A percentile compares a stretch with the other conserved stretches of the same genome.
phyloP scores from a whole-genome alignment of 2,888 invertebrate species.

The Mythimna impura region DNA sequence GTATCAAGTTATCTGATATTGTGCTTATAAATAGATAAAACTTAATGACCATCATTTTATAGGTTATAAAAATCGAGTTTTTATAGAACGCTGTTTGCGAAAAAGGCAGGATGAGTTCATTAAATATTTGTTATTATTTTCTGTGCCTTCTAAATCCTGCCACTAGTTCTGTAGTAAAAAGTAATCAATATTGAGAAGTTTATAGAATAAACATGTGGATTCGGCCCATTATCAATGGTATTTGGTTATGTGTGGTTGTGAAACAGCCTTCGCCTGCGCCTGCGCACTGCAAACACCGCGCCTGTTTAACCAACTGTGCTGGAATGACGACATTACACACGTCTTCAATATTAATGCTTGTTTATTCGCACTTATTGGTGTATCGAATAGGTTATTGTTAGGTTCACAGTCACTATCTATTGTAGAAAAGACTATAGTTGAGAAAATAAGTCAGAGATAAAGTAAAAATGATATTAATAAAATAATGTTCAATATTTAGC shows the following conservation, averaged over 20 bases:
- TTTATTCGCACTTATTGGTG: slow-evolving; percentile 42
- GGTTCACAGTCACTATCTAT: slow-evolving; percentile 31
- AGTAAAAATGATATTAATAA: not conserved
- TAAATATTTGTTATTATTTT: not conserved
- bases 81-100: slow-evolving; percentile 1
- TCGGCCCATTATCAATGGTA: slow-evolving; percentile 41
- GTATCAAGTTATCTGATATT: slow-evolving; percentile 6
- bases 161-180: slow-evolving; percentile 4
- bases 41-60: slow-evolving; percentile 1
- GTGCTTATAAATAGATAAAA: slow-evolving; percentile 17
- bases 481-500: not conserved
- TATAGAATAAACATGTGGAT: slow-evolving; percentile 9
- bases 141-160: not conserved
- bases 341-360: slow-evolving; percentile 28
- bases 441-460: not conserved
- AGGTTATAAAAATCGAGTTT: slow-evolving; percentile 3
- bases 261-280: slow-evolving; percentile 62
- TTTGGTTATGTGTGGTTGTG: slow-evolving; percentile 56
- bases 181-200: slow-evolving; percentile 1
- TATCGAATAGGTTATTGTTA: slow-evolving; percentile 39
- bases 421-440: not conserved
- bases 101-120: slow-evolving; percentile 5
- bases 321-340: slow-evolving; percentile 41
- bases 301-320: slow-evolving; percentile 61
- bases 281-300: slow-evolving; percentile 54